Conservation (phyloP, 2,888 invertebrate species). For the Lepetodrilus schrolli region DNA sequence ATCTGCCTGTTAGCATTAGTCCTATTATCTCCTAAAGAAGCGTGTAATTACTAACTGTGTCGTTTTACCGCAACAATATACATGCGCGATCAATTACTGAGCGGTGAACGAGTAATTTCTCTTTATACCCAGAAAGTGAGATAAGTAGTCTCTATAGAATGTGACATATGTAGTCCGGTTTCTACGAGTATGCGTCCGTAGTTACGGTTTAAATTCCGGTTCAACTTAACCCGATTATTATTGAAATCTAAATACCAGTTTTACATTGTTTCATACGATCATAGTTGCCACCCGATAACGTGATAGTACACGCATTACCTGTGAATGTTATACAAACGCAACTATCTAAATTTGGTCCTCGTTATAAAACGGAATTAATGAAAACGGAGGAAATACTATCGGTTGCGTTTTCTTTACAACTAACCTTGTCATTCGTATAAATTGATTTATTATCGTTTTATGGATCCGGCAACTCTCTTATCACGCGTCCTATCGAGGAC, state of each 20-base stretch:
- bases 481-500: background rate
- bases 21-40: background rate
- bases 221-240: background rate
- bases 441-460: slow-evolving; percentile 11
- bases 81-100: background rate
- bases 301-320: too few species aligned
- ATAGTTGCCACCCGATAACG: background rate
- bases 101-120: too few species aligned
- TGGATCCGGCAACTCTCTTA: background rate
- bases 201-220: background rate
- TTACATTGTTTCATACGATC: background rate
- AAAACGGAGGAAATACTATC: too few species aligned
- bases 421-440: background rate
- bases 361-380: too few species aligned
- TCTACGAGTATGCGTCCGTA: slow-evolving; percentile 16
- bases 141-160: too few species aligned
- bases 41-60: background rate
- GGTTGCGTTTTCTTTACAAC: background rate
- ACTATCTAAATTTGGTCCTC: too few species aligned
- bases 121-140: too few species aligned
- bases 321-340: too few species aligned
- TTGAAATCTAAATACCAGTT: background rate
- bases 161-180: too few species aligned
- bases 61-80: background rate
- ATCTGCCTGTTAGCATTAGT: too few species aligned